These are phyloP conservation scores for Trialeurodes vaporariorum DNA, from an alignment of 1,140 invertebrate species.

Conservation along the genomic window DNA sequence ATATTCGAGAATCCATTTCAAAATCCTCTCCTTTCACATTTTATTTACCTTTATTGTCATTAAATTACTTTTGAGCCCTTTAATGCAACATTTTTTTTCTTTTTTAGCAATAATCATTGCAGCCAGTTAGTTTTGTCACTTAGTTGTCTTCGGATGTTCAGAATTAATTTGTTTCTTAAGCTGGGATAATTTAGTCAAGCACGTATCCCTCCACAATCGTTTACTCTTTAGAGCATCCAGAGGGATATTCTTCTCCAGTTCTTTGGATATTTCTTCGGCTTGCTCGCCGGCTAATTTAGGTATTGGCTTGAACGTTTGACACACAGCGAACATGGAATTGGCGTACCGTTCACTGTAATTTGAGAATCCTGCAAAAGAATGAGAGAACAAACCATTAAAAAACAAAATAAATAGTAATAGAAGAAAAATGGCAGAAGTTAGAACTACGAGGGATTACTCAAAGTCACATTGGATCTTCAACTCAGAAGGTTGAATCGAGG, in stretches of 20 bases:
- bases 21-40: too few species aligned
- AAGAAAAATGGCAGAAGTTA: too few species aligned
- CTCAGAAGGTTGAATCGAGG: too few species aligned
- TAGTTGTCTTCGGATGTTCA: too few species aligned
- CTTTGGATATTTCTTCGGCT: conserved; percentile 35
- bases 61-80: too few species aligned
- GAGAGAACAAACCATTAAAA: background rate
- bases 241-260: conserved; percentile 60
- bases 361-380: conserved; percentile 42
- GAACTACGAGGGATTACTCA: too few species aligned
- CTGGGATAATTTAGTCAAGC: conserved; percentile 65
- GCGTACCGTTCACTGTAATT: conserved; percentile 64
- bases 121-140: too few species aligned
- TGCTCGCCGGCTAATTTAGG: conserved; percentile 53
- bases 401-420: background rate
- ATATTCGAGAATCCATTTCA: too few species aligned
- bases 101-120: too few species aligned
- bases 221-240: conserved; percentile 59
- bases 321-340: conserved; percentile 64
- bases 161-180: conserved; percentile 55
- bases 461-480: too few species aligned
- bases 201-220: conserved; percentile 70
- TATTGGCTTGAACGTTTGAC: conserved; percentile 57
- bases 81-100: too few species aligned
- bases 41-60: too few species aligned